Evolutionary conservation across 2,113 vertebrate species (phyloP).

Genomic region (Polyodon spathula): DNA sequence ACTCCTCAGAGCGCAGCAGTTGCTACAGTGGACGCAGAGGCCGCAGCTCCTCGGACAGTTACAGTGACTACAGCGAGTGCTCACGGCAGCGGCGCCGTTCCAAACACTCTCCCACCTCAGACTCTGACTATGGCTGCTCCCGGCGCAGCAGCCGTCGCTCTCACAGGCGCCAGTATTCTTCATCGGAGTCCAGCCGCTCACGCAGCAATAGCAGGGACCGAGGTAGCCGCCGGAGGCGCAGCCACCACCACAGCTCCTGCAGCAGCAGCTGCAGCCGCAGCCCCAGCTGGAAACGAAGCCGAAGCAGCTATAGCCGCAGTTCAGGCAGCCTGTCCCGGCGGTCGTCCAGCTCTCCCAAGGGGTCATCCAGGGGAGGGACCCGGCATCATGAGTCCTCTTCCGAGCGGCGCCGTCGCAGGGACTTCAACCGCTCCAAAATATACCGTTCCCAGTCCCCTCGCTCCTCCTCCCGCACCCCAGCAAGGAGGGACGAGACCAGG

Average conservation of each 20-base stretch:
- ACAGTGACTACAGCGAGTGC: constrained; percentile 81
- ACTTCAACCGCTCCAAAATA: constrained; percentile 88
- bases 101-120: constrained; percentile 72
- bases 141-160: constrained; percentile 66
- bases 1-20: constrained; percentile 71
- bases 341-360: constrained; percentile 61
- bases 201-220: constrained; percentile 71
- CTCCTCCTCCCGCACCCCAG: constrained; percentile 49
- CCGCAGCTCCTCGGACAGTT: constrained; percentile 88
- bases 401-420: constrained; percentile 42
- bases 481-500: constrained; percentile 55
- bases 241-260: constrained; percentile 74
- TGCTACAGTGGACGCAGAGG: constrained; percentile 71
- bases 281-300: constrained; percentile 68
- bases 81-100: constrained; percentile 53
- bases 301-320: constrained; percentile 85
- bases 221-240: constrained; percentile 57
- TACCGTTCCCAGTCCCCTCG: constrained; percentile 92
- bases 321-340: constrained; percentile 72
- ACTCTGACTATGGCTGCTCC: constrained; percentile 81
- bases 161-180: constrained; percentile 72
- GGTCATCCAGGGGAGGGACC: constrained; percentile 64
- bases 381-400: constrained; percentile 30
- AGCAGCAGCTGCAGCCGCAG: constrained; percentile 85
- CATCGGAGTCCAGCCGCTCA: constrained; percentile 65